Percentiles rank a stretch among this genome's conserved stretches.
Conservation (phyloP, 2,113 vertebrate species). For the Anseranas semipalmata region DNA sequence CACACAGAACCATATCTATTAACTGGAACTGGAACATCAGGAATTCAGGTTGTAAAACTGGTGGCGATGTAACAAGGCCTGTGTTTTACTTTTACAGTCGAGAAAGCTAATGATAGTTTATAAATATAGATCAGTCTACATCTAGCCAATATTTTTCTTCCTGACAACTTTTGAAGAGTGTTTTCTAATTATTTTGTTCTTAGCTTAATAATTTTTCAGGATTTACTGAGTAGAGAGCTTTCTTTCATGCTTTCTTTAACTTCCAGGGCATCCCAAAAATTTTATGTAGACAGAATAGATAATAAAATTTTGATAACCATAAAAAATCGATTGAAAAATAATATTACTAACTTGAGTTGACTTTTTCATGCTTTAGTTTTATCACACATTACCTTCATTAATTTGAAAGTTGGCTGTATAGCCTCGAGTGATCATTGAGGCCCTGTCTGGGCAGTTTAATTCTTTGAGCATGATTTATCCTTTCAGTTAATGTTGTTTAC, state of each 20-base stretch:
- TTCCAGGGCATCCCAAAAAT: background rate
- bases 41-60: background rate
- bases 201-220: background rate
- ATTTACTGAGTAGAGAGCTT: background rate
- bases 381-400: background rate
- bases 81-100: background rate
- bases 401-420: background rate
- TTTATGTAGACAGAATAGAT: background rate
- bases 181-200: background rate
- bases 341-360: fast-evolving
- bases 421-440: background rate
- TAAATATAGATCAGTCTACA: background rate
- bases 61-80: background rate
- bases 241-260: background rate
- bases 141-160: background rate
- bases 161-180: background rate
- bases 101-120: background rate
- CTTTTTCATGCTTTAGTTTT: background rate
- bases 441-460: background rate
- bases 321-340: background rate
- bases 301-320: background rate
- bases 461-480: background rate
- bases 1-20: background rate
- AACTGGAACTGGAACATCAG: background rate
- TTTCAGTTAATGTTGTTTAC: background rate